phyloP scores from a whole-genome alignment of 1,140 invertebrate species.

The Aphidius gifuensis region DNA sequence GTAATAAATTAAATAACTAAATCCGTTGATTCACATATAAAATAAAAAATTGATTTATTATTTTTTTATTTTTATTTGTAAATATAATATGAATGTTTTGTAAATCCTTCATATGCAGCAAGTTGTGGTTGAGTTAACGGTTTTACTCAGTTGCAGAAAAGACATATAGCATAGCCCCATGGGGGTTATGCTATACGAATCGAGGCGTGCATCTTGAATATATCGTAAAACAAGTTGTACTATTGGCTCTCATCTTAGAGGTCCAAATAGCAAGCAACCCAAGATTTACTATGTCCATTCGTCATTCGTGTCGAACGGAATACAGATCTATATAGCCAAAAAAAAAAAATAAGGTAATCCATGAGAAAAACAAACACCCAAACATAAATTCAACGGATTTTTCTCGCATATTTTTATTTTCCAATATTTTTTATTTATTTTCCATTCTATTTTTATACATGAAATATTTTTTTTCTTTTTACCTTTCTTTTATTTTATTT shows the following conservation, averaged over 20 bases:
- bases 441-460: conserved; percentile 4
- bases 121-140: too few relatives aligned
- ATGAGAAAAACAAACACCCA: conserved; percentile 24
- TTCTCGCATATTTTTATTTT: neutral
- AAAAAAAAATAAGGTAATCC: conserved; percentile 14
- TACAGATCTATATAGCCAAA: conserved; percentile 23
- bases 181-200: too few relatives aligned
- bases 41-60: too few relatives aligned
- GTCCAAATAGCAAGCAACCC: neutral
- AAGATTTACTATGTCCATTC: conserved; percentile 25
- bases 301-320: conserved; percentile 24
- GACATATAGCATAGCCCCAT: too few relatives aligned
- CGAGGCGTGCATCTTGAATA: conserved; percentile 23
- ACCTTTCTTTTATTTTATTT: conserved; percentile 3
- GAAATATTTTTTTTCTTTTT: conserved; percentile 1
- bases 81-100: too few relatives aligned
- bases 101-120: too few relatives aligned
- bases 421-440: neutral
- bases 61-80: too few relatives aligned
- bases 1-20: too few relatives aligned
- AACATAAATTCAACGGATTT: conserved; percentile 24
- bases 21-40: too few relatives aligned
- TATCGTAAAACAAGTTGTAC: neutral
- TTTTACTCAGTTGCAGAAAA: too few relatives aligned
- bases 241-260: conserved; percentile 6